Evolutionary conservation across 2,113 vertebrate species (phyloP).

Genomic region (Tonatia bakeri): DNA sequence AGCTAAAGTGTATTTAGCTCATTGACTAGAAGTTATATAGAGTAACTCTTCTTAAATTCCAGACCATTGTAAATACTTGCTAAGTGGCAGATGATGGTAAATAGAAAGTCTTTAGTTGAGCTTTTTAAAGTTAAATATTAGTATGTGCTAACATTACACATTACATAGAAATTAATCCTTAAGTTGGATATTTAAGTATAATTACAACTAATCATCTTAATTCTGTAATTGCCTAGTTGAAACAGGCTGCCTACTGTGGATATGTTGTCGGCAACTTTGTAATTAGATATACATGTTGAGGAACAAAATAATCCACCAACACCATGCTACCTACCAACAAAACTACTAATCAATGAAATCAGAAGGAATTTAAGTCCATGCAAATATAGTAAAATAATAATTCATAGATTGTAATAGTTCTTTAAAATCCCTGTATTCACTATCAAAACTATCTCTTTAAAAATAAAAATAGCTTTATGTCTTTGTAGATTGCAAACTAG

Average conservation of each 20-base stretch:
- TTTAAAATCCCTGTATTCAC: not conserved
- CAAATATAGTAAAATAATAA: constrained; percentile 12
- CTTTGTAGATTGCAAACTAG: constrained; percentile 5
- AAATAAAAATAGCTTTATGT: constrained; percentile 4
- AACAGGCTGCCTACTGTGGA: constrained; percentile 4
- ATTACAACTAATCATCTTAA: constrained; percentile 61
- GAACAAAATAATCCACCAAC: constrained; percentile 21
- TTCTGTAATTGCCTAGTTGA: constrained; percentile 10
- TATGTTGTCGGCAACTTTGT: not conserved
- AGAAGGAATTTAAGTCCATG: not conserved
- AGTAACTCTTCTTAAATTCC: not conserved
- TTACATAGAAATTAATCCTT: constrained; percentile 52
- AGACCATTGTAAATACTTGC: not conserved
- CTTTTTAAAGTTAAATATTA: constrained; percentile 51
- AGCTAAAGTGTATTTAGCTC: not conserved
- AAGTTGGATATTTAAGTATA: constrained; percentile 52
- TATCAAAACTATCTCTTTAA: not conserved
- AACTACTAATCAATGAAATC: not conserved
- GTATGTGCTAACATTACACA: not conserved
- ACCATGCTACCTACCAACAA: not conserved
- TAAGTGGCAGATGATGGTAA: not conserved
- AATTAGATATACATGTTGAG: constrained; percentile 14
- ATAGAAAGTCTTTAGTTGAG: not conserved
- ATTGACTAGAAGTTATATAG: constrained; percentile 11
- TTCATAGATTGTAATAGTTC: not conserved